These are phyloP conservation scores for Poeciliopsis retropinna DNA, from an alignment of 2,113 vertebrate species.

Conservation along the genomic window DNA sequence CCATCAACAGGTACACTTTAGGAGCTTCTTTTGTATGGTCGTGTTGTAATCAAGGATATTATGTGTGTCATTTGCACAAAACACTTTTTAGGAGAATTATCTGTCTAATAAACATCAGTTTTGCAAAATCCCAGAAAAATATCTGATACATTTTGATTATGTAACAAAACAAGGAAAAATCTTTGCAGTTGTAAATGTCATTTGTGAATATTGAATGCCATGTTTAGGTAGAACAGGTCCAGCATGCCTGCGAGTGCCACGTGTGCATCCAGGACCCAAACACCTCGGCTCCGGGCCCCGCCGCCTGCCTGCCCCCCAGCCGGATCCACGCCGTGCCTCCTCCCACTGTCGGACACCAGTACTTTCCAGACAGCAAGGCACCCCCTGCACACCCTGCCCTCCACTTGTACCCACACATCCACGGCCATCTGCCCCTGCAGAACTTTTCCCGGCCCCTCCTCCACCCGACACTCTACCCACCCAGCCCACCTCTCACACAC, in stretches of 20 bases:
- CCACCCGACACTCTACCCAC: slow-evolving; percentile 90
- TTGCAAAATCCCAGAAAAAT: no score
- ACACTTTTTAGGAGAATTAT: neutral
- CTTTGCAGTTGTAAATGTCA: neutral
- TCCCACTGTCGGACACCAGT: slow-evolving; percentile 83
- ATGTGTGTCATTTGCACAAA: neutral
- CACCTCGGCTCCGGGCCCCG: slow-evolving; percentile 82
- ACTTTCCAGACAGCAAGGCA: slow-evolving; percentile 92
- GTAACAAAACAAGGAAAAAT: no score
- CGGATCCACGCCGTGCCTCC: slow-evolving; percentile 82
- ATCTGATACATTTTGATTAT: neutral
- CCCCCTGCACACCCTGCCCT: slow-evolving; percentile 91
- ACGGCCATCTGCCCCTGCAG: slow-evolving; percentile 94
- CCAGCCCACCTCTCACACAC: slow-evolving; percentile 93
- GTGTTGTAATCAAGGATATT: neutral
- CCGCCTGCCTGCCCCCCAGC: slow-evolving; percentile 83
- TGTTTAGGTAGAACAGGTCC: slow-evolving; percentile 84
- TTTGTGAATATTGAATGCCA: slow-evolving; percentile 17
- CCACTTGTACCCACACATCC: slow-evolving; percentile 98
- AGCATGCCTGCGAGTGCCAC: slow-evolving; percentile 93
- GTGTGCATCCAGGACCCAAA: slow-evolving; percentile 93
- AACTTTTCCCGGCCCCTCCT: slow-evolving; percentile 91
- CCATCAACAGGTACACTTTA: slow-evolving; percentile 68
- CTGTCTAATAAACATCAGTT: neutral
- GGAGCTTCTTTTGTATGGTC: no score